Conservation (phyloP, 2,113 vertebrate genomes). For the Oostethus manadensis region DNA sequence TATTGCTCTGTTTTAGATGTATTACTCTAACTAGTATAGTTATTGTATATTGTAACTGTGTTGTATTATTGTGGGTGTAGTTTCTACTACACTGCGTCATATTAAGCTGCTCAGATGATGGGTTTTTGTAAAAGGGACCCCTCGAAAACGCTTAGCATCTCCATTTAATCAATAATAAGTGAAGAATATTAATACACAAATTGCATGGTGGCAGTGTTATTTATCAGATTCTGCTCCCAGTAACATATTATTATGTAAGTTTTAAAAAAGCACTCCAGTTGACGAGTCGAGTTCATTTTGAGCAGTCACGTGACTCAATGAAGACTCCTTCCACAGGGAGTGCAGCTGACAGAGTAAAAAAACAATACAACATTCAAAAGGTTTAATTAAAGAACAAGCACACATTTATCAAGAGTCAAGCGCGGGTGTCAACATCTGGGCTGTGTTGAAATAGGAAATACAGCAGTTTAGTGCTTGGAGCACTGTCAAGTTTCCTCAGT, state of each 20-base stretch:
- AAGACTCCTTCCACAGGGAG: constrained; percentile 2
- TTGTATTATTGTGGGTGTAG: too few species aligned
- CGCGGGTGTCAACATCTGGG: constrained; percentile 64
- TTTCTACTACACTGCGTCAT: too few species aligned
- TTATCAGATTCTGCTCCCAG: constrained; percentile 14
- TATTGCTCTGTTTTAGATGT: too few species aligned
- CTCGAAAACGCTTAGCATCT: too few species aligned
- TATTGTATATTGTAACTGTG: too few species aligned
- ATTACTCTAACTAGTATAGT: too few species aligned
- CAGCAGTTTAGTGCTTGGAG: constrained; percentile 29
- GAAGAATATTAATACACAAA: neutral
- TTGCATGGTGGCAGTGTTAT: neutral
- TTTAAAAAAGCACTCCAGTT: constrained; percentile 17
- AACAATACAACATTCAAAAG: constrained; percentile 43
- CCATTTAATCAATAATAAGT: neutral
- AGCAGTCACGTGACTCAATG: constrained; percentile 7
- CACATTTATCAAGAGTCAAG: constrained; percentile 41
- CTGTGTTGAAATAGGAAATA: constrained; percentile 32
- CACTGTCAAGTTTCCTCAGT: constrained; percentile 41
- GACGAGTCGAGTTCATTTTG: constrained; percentile 30
- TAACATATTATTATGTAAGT: constrained; percentile 31
- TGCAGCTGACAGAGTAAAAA: constrained; percentile 20
- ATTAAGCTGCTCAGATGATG: too few species aligned
- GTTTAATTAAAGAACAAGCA: constrained; percentile 62
- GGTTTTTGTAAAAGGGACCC: too few species aligned